Evolutionary conservation across 1,140 invertebrate genomes (phyloP).

Genomic region (Caenorhabditis briggsae): DNA sequence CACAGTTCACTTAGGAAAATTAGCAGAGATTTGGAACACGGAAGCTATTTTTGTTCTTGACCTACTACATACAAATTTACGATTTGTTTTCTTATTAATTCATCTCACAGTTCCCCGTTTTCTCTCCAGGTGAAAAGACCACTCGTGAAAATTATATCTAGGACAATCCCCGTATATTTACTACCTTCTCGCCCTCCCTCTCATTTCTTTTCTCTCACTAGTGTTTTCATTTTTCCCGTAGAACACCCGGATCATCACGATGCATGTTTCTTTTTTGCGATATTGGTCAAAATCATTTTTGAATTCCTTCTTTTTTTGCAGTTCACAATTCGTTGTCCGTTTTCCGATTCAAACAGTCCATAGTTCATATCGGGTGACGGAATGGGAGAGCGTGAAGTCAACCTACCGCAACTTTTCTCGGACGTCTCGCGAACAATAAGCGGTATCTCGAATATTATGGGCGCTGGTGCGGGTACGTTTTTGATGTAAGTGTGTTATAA

Average conservation of each 20-base stretch:
- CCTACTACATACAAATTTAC: neutral
- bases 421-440: slow-evolving; percentile 63
- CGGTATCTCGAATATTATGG: slow-evolving; percentile 63
- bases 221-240: neutral
- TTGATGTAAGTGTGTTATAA: neutral
- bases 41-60: neutral
- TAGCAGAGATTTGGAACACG: too few relatives aligned
- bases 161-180: slow-evolving; percentile 51
- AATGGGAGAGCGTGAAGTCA: slow-evolving; percentile 61
- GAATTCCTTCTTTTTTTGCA: neutral
- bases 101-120: neutral
- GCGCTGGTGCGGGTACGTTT: slow-evolving; percentile 44
- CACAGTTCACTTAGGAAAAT: too few relatives aligned
- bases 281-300: neutral
- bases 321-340: neutral
- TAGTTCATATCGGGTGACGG: neutral
- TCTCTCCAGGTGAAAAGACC: slow-evolving; percentile 46
- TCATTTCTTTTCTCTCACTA: neutral
- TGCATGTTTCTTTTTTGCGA: slow-evolving; percentile 35
- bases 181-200: slow-evolving; percentile 12
- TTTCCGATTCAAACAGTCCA: too few relatives aligned
- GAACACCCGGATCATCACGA: slow-evolving; percentile 49
- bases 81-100: neutral
- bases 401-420: slow-evolving; percentile 62
- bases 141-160: slow-evolving; percentile 55